These are phyloP conservation scores for Paramisgurnus dabryanus DNA, from an alignment of 2,113 vertebrate genomes.

Conservation along the genomic window DNA sequence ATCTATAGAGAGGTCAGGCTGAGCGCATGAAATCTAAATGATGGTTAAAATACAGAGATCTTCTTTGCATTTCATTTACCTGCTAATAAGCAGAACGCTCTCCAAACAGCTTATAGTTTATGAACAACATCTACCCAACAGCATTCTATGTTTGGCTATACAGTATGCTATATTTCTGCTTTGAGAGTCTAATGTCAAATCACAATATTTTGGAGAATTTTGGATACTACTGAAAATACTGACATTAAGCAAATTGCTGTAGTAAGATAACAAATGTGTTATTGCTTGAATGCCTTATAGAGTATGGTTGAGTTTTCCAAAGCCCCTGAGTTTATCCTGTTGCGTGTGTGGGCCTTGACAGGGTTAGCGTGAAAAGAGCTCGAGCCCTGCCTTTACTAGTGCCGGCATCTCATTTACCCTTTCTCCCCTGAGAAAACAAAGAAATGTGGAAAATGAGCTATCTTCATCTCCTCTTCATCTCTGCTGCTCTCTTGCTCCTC, in stretches of 20 bases:
- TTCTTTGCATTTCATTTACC: background rate
- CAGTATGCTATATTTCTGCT: too few relatives aligned
- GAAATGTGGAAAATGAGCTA: slow-evolving; percentile 62
- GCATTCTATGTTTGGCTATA: too few relatives aligned
- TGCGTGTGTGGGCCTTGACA: slow-evolving; percentile 55
- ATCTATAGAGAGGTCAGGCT: slow-evolving; percentile 15
- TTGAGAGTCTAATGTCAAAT: background rate
- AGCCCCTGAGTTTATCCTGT: slow-evolving; percentile 39
- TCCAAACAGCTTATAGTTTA: too few relatives aligned
- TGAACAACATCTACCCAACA: too few relatives aligned
- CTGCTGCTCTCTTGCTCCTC: slow-evolving; percentile 63
- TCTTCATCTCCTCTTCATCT: slow-evolving; percentile 79
- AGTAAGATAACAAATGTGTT: background rate
- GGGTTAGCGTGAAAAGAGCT: slow-evolving; percentile 66
- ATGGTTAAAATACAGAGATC: background rate
- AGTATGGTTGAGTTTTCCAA: background rate
- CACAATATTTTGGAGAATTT: background rate
- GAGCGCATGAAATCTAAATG: slow-evolving; percentile 20
- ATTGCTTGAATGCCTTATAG: background rate
- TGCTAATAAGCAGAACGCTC: too few relatives aligned
- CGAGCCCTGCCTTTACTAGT: slow-evolving; percentile 69
- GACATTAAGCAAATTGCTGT: background rate
- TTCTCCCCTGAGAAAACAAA: slow-evolving; percentile 62
- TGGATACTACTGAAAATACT: background rate
- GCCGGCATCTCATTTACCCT: slow-evolving; percentile 74